phyloP scores from a whole-genome alignment of 2,113 vertebrate genomes.

The Suncus etruscus region DNA sequence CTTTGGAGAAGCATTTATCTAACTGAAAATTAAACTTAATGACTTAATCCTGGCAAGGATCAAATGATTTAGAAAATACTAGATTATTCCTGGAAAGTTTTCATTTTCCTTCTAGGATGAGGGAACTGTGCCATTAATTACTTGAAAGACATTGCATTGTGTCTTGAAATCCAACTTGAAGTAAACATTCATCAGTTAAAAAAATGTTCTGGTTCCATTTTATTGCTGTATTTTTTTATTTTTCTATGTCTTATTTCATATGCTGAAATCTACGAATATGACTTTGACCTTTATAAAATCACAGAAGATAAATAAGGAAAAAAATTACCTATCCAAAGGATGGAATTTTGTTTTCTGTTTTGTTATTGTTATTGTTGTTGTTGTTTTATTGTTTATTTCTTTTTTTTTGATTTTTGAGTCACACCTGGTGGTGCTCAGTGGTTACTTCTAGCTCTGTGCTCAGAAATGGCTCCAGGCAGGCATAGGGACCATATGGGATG shows the following conservation, averaged over 20 bases:
- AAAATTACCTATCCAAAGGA: not conserved
- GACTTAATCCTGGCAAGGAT: not conserved
- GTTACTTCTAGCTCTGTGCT: too few relatives aligned
- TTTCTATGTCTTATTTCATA: not conserved
- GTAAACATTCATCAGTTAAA: not conserved
- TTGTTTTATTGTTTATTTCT: too few relatives aligned
- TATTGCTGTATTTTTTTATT: not conserved
- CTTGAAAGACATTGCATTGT: not conserved
- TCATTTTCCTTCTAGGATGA: not conserved
- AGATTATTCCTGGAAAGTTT: not conserved
- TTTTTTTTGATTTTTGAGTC: too few relatives aligned
- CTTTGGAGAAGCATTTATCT: not conserved
- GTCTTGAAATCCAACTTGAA: not conserved
- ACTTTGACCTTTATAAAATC: not conserved
- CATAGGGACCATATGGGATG: too few relatives aligned
- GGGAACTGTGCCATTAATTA: not conserved
- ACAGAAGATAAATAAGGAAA: not conserved
- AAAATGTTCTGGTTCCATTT: not conserved
- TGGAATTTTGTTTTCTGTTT: too few relatives aligned
- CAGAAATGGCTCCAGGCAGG: too few relatives aligned
- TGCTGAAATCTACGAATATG: not conserved
- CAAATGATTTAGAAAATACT: not conserved
- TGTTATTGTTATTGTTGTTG: too few relatives aligned
- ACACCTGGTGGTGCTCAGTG: too few relatives aligned
- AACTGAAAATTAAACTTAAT: not conserved